phyloP scores from a whole-genome alignment of 2,888 invertebrate genomes.

The Litoditis marina region DNA sequence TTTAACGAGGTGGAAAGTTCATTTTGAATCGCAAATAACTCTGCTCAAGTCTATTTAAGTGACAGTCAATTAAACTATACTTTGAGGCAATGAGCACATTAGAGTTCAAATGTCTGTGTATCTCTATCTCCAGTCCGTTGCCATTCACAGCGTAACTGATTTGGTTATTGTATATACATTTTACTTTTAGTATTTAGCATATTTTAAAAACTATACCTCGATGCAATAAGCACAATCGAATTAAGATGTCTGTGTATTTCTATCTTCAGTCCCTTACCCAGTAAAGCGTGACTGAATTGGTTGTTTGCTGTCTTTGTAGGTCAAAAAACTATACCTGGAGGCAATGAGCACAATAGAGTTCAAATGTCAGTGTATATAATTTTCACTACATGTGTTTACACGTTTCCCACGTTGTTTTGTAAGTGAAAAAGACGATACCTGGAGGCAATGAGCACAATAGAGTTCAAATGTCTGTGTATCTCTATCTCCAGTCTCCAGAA shows the following conservation, averaged over 20 bases:
- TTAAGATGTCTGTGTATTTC: conserved; percentile 52
- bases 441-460: conserved; percentile 55
- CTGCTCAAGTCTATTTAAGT: no score
- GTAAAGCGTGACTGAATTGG: no score
- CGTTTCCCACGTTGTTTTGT: not conserved
- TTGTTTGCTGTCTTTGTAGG: no score
- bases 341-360: no score
- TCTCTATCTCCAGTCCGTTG: conserved; percentile 55
- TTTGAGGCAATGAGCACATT: conserved; percentile 56
- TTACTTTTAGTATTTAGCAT: no score
- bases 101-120: conserved; percentile 50
- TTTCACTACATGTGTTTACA: not conserved
- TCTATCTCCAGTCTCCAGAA: conserved; percentile 58
- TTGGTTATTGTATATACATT: not conserved
- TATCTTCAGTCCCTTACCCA: conserved; percentile 54
- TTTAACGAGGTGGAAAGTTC: no score
- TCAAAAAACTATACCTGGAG: no score
- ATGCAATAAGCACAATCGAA: conserved; percentile 54
- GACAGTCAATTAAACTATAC: no score
- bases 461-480: conserved; percentile 48
- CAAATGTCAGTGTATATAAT: conserved; percentile 4
- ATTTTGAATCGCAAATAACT: no score
- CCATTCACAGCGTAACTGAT: no score
- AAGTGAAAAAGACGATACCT: no score
- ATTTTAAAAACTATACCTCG: no score